Conservation (phyloP, 2,113 vertebrate species). For the Rhizomys pruinosus region DNA sequence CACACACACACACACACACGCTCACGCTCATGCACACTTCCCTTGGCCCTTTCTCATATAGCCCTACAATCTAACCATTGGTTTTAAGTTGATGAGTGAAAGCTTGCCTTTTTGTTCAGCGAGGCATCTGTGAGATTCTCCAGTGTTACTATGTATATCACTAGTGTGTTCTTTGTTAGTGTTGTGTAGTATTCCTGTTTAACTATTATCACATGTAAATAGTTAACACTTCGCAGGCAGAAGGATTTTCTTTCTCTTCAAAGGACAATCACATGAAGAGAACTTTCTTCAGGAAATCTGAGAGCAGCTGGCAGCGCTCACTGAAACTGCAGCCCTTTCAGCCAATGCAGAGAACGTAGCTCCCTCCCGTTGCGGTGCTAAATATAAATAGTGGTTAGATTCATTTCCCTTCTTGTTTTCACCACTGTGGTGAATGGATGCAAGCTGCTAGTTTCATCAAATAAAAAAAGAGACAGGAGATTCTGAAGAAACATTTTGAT, state of each 20-base stretch:
- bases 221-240: background rate
- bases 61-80: background rate
- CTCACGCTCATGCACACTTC: background rate
- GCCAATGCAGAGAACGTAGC: background rate
- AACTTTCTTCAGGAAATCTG: background rate
- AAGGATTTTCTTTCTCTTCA: slow-evolving; percentile 42
- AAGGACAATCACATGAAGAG: background rate
- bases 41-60: background rate
- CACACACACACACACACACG: background rate
- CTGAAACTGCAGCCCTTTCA: background rate
- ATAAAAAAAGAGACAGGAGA: slow-evolving; percentile 26
- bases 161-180: background rate
- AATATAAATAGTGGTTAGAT: background rate
- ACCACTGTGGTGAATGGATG: slow-evolving; percentile 32
- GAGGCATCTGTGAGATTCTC: background rate
- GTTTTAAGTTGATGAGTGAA: background rate
- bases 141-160: background rate
- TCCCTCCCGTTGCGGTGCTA: background rate
- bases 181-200: background rate
- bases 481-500: slow-evolving; percentile 54
- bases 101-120: background rate
- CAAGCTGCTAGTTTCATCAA: slow-evolving; percentile 54
- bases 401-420: slow-evolving; percentile 31
- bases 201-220: background rate
- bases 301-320: background rate